Percentiles rank a stretch among this genome's conserved stretches.
phyloP scores from a whole-genome alignment of 2,888 invertebrate species.

The Leptinotarsa juncta region DNA sequence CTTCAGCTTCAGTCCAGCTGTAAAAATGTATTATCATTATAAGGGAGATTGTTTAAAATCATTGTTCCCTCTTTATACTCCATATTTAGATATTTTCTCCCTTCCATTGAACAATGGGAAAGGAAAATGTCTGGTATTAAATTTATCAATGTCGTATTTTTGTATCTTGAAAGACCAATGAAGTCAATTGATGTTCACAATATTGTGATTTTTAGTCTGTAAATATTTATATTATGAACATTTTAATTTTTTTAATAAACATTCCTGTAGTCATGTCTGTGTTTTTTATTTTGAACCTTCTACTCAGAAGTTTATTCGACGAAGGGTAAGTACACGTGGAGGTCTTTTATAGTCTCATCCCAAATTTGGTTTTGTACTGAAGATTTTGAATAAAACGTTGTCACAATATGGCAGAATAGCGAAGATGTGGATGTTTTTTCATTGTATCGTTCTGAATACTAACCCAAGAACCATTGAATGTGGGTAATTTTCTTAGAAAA shows the following conservation, averaged over 20 bases:
- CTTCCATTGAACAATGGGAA: neutral
- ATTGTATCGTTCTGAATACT: too few relatives aligned
- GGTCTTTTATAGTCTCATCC: too few relatives aligned
- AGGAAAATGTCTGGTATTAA: constrained; percentile 1
- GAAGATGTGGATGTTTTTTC: too few relatives aligned
- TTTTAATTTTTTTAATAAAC: constrained; percentile 37
- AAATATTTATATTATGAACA: constrained; percentile 30
- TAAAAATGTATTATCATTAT: too few relatives aligned
- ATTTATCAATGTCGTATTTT: constrained; percentile 35
- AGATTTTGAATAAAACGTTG: too few relatives aligned
- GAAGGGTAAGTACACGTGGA: too few relatives aligned
- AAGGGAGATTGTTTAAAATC: neutral
- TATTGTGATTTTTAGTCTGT: constrained; percentile 38
- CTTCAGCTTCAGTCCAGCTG: too few relatives aligned
- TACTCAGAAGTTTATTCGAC: neutral
- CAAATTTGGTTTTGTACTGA: too few relatives aligned
- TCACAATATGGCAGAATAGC: too few relatives aligned
- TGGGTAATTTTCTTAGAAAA: too few relatives aligned
- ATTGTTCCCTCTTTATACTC: neutral
- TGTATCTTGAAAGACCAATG: constrained; percentile 33
- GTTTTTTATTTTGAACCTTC: neutral
- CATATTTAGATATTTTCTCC: neutral
- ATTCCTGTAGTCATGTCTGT: constrained; percentile 25
- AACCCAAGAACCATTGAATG: too few relatives aligned
- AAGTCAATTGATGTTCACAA: constrained; percentile 38